Evolutionary conservation across 2,113 vertebrate species (phyloP).

Genomic region (Meleagris gallopavo): DNA sequence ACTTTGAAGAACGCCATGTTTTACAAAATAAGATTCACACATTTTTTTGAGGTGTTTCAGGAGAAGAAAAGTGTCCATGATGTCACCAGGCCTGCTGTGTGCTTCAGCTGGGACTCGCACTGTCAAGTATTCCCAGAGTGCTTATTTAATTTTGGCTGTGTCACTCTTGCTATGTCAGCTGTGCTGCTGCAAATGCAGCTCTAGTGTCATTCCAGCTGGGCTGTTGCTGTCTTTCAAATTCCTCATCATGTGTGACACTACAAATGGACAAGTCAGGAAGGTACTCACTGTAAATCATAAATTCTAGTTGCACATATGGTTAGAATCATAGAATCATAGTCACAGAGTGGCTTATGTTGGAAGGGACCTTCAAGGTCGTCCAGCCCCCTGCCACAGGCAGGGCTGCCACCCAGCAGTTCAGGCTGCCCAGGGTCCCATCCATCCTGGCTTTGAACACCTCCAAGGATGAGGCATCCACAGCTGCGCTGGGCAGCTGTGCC

Average conservation of each 20-base stretch:
- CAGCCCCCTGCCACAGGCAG: no score
- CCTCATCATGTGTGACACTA: neutral
- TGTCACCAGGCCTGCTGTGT: neutral
- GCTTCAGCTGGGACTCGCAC: neutral
- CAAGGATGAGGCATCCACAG: no score
- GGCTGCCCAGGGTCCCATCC: no score
- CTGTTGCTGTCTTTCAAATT: constrained; percentile 67
- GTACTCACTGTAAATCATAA: neutral
- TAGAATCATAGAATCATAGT: no score
- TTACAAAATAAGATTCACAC: neutral
- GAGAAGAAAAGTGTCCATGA: neutral
- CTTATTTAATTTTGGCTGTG: constrained; percentile 45
- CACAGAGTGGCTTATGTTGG: no score
- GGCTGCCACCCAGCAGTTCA: no score
- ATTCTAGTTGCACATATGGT: fast-evolving
- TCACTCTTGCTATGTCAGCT: constrained; percentile 42
- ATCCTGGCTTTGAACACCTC: no score
- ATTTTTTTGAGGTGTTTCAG: neutral
- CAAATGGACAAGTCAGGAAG: neutral
- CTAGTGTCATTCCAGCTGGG: neutral
- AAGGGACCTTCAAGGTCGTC: no score
- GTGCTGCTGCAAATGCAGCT: neutral
- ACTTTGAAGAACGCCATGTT: neutral
- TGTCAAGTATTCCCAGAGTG: neutral
- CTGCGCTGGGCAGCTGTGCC: no score